Evolutionary conservation across 2,888 invertebrate genomes (phyloP).

Genomic region (Drosophila nigritarsus): DNA sequence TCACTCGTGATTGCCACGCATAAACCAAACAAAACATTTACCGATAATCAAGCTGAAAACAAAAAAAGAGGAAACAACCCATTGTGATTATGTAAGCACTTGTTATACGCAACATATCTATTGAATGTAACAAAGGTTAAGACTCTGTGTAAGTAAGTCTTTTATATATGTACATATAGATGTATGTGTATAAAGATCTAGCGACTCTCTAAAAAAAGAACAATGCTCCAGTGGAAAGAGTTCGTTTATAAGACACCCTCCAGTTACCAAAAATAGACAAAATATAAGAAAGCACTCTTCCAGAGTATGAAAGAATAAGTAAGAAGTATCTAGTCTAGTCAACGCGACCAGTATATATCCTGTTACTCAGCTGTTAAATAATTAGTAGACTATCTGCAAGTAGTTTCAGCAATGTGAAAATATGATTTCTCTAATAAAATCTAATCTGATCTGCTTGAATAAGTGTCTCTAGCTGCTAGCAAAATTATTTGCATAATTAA

Average conservation of each 20-base stretch:
- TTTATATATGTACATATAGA: neutral
- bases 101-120: neutral
- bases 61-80: neutral
- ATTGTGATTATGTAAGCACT: slow-evolving; percentile 18
- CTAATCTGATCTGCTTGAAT: neutral
- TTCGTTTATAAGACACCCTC: neutral
- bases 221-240: neutral
- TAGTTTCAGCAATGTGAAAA: neutral
- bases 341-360: neutral
- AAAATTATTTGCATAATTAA: neutral
- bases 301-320: too few relatives aligned
- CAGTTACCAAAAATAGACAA: neutral
- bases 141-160: neutral
- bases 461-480: neutral
- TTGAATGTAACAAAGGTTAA: neutral
- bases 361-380: neutral
- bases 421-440: neutral
- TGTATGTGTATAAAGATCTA: neutral
- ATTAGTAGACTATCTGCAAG: too few relatives aligned
- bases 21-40: slow-evolving; percentile 21
- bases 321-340: neutral
- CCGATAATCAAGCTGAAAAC: neutral
- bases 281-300: neutral
- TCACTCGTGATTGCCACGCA: slow-evolving; percentile 51
- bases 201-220: neutral